These are phyloP conservation scores for Planiliza haematocheilus DNA, from an alignment of 2,113 vertebrate species.

Conservation along the genomic window DNA sequence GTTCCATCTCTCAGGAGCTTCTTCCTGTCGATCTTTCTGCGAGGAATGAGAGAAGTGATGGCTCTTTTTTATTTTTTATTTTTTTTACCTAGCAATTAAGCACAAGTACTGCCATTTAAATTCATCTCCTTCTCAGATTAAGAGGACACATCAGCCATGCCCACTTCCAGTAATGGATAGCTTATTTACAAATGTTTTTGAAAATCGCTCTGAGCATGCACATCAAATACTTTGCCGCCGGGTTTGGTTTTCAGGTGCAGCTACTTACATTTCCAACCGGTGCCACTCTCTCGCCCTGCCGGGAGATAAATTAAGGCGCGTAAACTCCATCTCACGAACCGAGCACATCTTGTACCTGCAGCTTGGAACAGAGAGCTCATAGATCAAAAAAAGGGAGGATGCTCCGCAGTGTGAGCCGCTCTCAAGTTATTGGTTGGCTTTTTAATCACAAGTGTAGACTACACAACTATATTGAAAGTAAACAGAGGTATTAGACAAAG, in stretches of 20 bases:
- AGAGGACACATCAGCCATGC: neutral
- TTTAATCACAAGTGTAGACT: neutral
- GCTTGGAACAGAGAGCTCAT: slow-evolving; percentile 18
- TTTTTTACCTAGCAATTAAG: slow-evolving; percentile 33
- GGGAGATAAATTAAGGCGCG: slow-evolving; percentile 15
- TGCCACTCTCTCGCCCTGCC: neutral
- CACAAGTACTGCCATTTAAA: slow-evolving; percentile 34
- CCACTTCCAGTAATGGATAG: neutral
- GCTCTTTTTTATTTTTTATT: slow-evolving; percentile 6
- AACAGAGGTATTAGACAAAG: neutral
- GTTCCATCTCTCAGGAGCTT: slow-evolving; percentile 26
- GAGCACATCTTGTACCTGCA: slow-evolving; percentile 25
- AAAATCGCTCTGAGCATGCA: slow-evolving; percentile 6
- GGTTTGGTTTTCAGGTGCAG: neutral
- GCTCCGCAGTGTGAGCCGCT: neutral
- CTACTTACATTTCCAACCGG: slow-evolving; percentile 16
- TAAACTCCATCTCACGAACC: neutral
- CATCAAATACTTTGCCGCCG: neutral
- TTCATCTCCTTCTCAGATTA: neutral
- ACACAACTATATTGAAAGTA: neutral
- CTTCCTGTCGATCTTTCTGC: slow-evolving; percentile 6
- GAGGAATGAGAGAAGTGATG: slow-evolving; percentile 17
- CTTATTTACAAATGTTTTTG: neutral
- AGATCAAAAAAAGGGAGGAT: slow-evolving; percentile 20
- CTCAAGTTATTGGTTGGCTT: neutral